phyloP scores from a whole-genome alignment of 2,888 invertebrate genomes.

The Drosophila ustulata region DNA sequence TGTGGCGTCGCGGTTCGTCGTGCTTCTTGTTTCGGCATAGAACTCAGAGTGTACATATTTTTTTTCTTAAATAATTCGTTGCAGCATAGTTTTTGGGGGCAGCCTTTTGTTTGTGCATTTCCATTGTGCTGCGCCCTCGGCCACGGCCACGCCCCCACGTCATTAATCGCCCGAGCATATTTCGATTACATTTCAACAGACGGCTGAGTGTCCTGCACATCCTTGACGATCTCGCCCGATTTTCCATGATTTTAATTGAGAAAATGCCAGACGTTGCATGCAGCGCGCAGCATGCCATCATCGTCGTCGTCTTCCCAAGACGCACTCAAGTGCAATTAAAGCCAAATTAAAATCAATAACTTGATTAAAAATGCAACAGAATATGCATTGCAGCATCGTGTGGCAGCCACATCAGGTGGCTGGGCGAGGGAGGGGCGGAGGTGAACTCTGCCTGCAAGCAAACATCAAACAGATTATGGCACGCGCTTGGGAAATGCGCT shows the following conservation, averaged over 20 bases:
- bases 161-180: conserved; percentile 51
- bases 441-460: conserved; percentile 5
- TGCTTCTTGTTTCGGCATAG: conserved; percentile 28
- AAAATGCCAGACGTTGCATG: conserved; percentile 51
- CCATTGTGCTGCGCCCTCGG: conserved; percentile 9
- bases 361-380: conserved; percentile 63
- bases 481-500: conserved; percentile 35
- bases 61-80: conserved; percentile 33
- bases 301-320: conserved; percentile 20
- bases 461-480: conserved; percentile 72
- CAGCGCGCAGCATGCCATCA: conserved; percentile 8
- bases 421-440: not conserved
- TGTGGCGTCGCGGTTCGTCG: conserved; percentile 32
- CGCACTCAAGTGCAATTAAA: conserved; percentile 77
- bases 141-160: conserved; percentile 12
- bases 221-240: conserved; percentile 23
- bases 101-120: conserved; percentile 23
- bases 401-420: not conserved
- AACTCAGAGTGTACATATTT: conserved; percentile 10
- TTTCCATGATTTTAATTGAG: conserved; percentile 73
- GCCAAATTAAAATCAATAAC: conserved; percentile 78
- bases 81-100: conserved; percentile 40
- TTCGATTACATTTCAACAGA: conserved; percentile 48
- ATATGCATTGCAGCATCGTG: conserved; percentile 6
- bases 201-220: conserved; percentile 30